Evolutionary conservation across 2,797 vertebrate species (phyloP).

Genomic region (Lepilemur ruficaudatus): DNA sequence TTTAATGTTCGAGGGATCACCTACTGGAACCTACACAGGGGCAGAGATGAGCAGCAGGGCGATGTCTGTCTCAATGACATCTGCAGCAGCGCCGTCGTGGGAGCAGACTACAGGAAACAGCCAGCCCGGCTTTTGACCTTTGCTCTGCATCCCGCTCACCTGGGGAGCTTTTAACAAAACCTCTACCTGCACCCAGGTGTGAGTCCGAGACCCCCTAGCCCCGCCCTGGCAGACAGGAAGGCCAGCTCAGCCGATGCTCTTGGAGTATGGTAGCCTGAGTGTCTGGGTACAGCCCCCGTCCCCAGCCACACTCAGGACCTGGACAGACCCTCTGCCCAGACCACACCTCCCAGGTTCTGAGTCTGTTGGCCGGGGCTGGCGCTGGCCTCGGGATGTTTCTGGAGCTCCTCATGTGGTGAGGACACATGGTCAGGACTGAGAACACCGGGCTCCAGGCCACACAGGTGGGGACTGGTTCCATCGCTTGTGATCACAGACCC

Average conservation of each 20-base stretch:
- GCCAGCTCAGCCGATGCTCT: rapidly evolving
- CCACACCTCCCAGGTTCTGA: rapidly evolving
- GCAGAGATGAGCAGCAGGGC: rapidly evolving
- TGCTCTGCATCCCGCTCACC: no score
- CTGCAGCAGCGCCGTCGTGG: rapidly evolving
- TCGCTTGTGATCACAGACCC: background rate
- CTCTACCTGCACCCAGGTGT: rapidly evolving
- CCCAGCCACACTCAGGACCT: rapidly evolving
- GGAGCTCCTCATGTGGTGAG: background rate
- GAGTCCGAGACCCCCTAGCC: background rate
- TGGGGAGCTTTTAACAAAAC: no score
- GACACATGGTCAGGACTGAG: rapidly evolving
- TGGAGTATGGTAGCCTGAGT: rapidly evolving
- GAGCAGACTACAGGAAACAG: background rate
- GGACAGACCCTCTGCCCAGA: background rate
- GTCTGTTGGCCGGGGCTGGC: background rate
- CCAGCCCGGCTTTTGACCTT: rapidly evolving
- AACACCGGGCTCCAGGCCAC: rapidly evolving
- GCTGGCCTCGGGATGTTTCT: rapidly evolving
- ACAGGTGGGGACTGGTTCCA: rapidly evolving
- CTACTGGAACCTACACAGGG: background rate
- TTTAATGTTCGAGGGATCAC: background rate
- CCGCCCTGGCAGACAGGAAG: no score
- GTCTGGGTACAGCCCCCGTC: rapidly evolving
- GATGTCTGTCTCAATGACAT: rapidly evolving